A percentile compares a stretch with the other conserved stretches of the same genome.
Conservation (phyloP, 2,113 vertebrate species). For the Epinephelus moara region DNA sequence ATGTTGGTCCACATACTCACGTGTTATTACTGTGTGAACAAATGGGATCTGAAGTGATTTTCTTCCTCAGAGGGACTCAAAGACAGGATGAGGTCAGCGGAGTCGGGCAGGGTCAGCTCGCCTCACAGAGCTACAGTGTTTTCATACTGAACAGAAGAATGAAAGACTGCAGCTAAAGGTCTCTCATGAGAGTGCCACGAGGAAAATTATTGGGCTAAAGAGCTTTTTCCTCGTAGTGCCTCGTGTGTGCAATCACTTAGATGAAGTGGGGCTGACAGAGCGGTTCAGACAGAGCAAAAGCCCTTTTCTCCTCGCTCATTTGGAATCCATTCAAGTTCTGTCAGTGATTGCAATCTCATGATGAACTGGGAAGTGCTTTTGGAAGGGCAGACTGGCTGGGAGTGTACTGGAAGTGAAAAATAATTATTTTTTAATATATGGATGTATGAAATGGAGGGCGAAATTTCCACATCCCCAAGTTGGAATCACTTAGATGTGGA, state of each 20-base stretch:
- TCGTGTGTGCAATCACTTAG: slow-evolving; percentile 39
- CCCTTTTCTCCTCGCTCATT: slow-evolving; percentile 16
- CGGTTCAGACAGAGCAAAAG: not conserved
- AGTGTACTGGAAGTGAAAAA: slow-evolving; percentile 5
- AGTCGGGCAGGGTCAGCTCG: slow-evolving; percentile 6
- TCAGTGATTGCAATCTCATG: slow-evolving; percentile 22
- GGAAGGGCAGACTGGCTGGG: not conserved
- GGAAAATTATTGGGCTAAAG: slow-evolving; percentile 34
- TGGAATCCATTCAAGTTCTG: slow-evolving; percentile 31
- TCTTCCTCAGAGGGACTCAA: slow-evolving; percentile 8
- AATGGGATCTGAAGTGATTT: slow-evolving; percentile 46
- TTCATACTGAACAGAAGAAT: slow-evolving; percentile 5
- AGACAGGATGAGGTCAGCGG: slow-evolving; percentile 24
- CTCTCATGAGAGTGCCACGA: slow-evolving; percentile 11
- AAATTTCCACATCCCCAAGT: not conserved
- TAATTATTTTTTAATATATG: not conserved
- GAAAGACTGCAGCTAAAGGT: not conserved
- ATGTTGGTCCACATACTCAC: slow-evolving; percentile 9
- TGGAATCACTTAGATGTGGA: not conserved
- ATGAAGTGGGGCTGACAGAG: slow-evolving; percentile 34
- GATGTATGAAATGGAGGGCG: not conserved
- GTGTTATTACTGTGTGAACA: not conserved
- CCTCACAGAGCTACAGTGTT: not conserved
- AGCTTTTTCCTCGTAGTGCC: not conserved
- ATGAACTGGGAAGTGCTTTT: slow-evolving; percentile 28